These are phyloP conservation scores for Addax nasomaculatus DNA, from an alignment of 2,113 vertebrate genomes.

Conservation along the genomic window DNA sequence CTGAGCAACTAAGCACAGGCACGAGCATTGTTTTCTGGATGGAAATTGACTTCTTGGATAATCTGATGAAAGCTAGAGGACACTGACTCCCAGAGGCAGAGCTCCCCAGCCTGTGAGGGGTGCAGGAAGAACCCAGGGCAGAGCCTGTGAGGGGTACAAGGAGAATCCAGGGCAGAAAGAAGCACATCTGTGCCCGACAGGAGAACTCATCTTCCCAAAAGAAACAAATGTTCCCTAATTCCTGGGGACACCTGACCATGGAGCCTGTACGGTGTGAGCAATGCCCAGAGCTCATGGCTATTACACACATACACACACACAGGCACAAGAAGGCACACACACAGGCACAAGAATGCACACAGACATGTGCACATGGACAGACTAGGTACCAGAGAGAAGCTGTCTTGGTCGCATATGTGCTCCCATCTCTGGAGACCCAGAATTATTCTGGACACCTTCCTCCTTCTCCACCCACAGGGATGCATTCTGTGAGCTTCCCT, in stretches of 20 bases:
- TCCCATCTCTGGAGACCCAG: neutral
- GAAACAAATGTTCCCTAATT: neutral
- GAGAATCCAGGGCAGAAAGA: neutral
- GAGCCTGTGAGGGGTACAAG: neutral
- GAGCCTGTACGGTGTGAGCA: neutral
- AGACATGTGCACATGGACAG: accelerated
- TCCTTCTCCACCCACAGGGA: no score
- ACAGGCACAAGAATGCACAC: neutral
- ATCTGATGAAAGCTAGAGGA: neutral
- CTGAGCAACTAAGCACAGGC: neutral
- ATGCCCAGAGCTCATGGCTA: neutral
- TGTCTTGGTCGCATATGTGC: neutral
- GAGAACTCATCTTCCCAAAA: neutral
- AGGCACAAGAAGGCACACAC: no score
- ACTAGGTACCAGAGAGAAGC: neutral
- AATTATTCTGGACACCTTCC: no score
- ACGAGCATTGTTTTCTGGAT: neutral
- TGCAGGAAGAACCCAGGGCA: neutral
- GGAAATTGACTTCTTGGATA: neutral
- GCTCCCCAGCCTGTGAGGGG: neutral
- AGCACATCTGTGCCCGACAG: neutral
- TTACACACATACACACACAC: no score
- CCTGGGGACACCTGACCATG: neutral
- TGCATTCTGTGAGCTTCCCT: neutral
- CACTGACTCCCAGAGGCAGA: neutral